These are phyloP conservation scores for Drosophila vallismaia DNA, from an alignment of 2,888 invertebrate genomes.

Conservation along the genomic window DNA sequence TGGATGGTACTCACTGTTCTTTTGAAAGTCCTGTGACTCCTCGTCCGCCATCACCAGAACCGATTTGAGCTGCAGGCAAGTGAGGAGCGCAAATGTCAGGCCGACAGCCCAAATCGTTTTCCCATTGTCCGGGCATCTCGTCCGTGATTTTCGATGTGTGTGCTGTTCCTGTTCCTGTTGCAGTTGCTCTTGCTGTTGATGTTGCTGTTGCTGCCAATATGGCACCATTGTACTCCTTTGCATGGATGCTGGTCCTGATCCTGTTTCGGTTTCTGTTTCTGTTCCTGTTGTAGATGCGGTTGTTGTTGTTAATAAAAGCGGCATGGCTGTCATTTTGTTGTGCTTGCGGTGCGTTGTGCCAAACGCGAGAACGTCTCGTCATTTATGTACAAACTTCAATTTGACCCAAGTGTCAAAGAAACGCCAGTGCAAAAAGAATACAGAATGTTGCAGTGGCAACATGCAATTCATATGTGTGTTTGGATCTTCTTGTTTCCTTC, in stretches of 20 bases:
- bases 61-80: slow-evolving; percentile 48
- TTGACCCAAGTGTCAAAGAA: slow-evolving; percentile 55
- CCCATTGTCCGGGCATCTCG: slow-evolving; percentile 52
- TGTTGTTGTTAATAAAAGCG: slow-evolving; percentile 60
- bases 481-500: not conserved
- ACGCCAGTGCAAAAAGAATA: slow-evolving; percentile 35
- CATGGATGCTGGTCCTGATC: slow-evolving; percentile 40
- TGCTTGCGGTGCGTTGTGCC: slow-evolving; percentile 56
- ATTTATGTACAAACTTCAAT: slow-evolving; percentile 68
- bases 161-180: slow-evolving; percentile 42
- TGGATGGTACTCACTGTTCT: slow-evolving; percentile 83
- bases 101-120: slow-evolving; percentile 62
- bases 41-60: slow-evolving; percentile 70
- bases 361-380: slow-evolving; percentile 69
- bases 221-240: slow-evolving; percentile 26
- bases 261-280: slow-evolving; percentile 36
- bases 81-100: slow-evolving; percentile 50
- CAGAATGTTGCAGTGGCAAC: slow-evolving; percentile 18
- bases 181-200: slow-evolving; percentile 4
- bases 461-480: slow-evolving; percentile 8
- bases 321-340: slow-evolving; percentile 71
- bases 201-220: slow-evolving; percentile 30
- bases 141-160: slow-evolving; percentile 67
- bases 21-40: slow-evolving; percentile 84
- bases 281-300: slow-evolving; percentile 38